Evolutionary conservation across 2,888 invertebrate species (phyloP).

Genomic region (Metalampra italica): DNA sequence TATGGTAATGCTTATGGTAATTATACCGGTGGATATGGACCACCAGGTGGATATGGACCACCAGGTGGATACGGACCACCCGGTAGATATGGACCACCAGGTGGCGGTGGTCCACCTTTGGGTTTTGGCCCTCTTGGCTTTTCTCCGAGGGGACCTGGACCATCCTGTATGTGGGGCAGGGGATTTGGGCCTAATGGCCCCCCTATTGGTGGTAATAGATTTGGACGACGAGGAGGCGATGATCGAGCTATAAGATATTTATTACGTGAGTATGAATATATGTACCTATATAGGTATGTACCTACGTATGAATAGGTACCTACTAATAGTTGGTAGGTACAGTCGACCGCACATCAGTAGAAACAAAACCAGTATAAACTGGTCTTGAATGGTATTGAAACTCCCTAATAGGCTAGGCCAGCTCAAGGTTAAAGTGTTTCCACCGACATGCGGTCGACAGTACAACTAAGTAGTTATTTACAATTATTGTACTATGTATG

Average conservation of each 20-base stretch:
- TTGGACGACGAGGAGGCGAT: constrained; percentile 3
- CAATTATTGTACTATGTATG: background rate
- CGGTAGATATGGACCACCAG: constrained; percentile 13
- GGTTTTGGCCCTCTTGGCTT: background rate
- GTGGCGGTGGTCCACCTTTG: constrained; percentile 8
- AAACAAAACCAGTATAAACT: too few relatives aligned
- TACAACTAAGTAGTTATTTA: background rate
- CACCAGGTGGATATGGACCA: constrained; percentile 18
- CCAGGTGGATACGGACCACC: constrained; percentile 17
- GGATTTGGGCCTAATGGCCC: constrained; percentile 41
- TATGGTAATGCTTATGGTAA: constrained; percentile 51
- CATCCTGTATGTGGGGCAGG: constrained; percentile 19
- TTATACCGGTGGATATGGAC: constrained; percentile 49
- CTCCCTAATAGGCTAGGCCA: too few relatives aligned
- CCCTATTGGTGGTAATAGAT: constrained; percentile 14
- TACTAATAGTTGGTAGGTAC: background rate
- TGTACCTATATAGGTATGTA: background rate
- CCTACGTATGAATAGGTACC: too few relatives aligned
- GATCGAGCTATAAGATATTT: constrained; percentile 31
- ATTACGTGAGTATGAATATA: constrained; percentile 35
- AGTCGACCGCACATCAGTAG: too few relatives aligned
- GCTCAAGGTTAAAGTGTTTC: too few relatives aligned
- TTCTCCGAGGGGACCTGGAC: constrained; percentile 15
- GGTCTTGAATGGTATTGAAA: too few relatives aligned
- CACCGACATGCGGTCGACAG: too few relatives aligned